Percentiles rank a stretch among this genome's conserved stretches.
phyloP scores from a whole-genome alignment of 1,140 invertebrate species.

The Teleopsis dalmanni region DNA sequence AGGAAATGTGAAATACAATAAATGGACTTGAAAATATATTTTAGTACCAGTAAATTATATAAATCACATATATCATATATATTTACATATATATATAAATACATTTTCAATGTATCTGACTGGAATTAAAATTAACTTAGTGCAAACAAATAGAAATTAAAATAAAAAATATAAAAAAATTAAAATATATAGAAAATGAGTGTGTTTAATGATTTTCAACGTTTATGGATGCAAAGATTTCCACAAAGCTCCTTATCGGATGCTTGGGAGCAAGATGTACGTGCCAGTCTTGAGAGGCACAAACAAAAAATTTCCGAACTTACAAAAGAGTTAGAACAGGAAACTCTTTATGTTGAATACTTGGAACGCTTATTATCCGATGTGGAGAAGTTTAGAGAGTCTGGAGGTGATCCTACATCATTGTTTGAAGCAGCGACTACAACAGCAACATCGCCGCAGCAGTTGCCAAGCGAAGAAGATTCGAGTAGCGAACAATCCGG shows the following conservation, averaged over 20 bases:
- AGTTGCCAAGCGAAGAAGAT: neutral
- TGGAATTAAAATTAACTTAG: neutral
- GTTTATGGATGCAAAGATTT: slow-evolving; percentile 80
- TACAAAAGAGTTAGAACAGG: slow-evolving; percentile 77
- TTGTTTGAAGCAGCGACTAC: slow-evolving; percentile 37
- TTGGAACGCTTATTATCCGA: slow-evolving; percentile 72
- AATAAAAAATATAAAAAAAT: neutral
- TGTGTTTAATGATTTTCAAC: slow-evolving; percentile 80
- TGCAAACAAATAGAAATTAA: neutral
- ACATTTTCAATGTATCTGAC: no score
- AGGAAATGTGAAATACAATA: no score
- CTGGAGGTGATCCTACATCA: slow-evolving; percentile 46
- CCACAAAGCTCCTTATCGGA: slow-evolving; percentile 78
- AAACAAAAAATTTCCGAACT: slow-evolving; percentile 71
- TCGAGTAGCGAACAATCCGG: no score
- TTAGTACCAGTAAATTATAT: no score
- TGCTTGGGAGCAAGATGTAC: slow-evolving; percentile 84
- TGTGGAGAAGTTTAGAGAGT: slow-evolving; percentile 63
- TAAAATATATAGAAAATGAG: slow-evolving; percentile 54
- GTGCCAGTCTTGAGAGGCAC: slow-evolving; percentile 79
- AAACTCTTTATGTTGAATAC: slow-evolving; percentile 85
- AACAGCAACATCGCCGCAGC: neutral
- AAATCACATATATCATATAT: no score
- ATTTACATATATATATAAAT: no score
- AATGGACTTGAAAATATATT: no score